phyloP scores from a whole-genome alignment of 2,113 vertebrate genomes.

The Pipa parva region DNA sequence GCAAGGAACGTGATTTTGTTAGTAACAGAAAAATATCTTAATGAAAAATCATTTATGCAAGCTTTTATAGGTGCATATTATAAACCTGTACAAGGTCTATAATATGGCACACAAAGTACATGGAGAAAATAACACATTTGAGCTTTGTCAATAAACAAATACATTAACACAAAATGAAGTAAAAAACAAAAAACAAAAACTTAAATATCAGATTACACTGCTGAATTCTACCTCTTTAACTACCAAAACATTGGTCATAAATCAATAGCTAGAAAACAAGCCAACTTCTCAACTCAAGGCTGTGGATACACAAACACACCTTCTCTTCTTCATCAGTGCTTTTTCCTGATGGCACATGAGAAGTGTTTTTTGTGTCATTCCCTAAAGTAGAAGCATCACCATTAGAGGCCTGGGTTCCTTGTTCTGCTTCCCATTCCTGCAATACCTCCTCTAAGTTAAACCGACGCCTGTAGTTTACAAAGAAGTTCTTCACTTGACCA shows the following conservation, averaged over 20 bases:
- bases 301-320: conserved; percentile 75
- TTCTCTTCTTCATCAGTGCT: conserved; percentile 97
- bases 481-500: conserved; percentile 99
- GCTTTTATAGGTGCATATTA: no score
- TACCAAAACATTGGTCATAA: conserved; percentile 10
- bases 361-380: conserved; percentile 90
- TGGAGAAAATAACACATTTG: background rate
- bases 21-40: no score
- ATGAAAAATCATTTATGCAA: no score
- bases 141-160: background rate
- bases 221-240: conserved; percentile 11
- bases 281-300: conserved; percentile 56
- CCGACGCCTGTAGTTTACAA: conserved; percentile 97
- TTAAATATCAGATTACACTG: background rate
- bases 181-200: background rate
- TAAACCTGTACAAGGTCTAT: background rate
- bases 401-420: conserved; percentile 86
- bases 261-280: background rate
- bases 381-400: conserved; percentile 85
- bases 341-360: conserved; percentile 89
- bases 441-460: conserved; percentile 99
- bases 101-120: background rate
- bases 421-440: conserved; percentile 99
- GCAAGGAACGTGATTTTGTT: no score
- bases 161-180: background rate